phyloP scores from a whole-genome alignment of 1,140 invertebrate genomes.

The Macrotrachela quadricornifera region DNA sequence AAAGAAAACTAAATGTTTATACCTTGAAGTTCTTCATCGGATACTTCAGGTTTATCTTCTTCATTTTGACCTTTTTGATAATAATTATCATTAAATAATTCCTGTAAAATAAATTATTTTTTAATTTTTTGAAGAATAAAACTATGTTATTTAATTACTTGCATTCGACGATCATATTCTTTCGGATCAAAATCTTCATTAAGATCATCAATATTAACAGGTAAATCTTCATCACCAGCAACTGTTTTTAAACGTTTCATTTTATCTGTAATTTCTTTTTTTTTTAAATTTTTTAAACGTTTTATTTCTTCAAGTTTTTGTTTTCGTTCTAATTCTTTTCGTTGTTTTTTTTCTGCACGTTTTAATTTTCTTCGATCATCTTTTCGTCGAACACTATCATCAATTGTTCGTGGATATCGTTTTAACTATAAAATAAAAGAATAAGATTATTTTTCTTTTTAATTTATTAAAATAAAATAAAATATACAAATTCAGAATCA shows the following conservation, averaged over 20 bases:
- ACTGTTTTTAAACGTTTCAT: constrained; percentile 63
- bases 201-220: constrained; percentile 40
- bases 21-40: constrained; percentile 39
- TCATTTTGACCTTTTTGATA: constrained; percentile 32
- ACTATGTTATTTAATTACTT: constrained; percentile 14
- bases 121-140: neutral
- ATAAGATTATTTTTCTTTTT: neutral
- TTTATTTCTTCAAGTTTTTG: constrained; percentile 63
- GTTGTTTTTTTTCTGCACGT: constrained; percentile 45
- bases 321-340: constrained; percentile 55
- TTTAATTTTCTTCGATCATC: constrained; percentile 55
- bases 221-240: constrained; percentile 46
- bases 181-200: constrained; percentile 80
- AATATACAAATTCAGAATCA: constrained; percentile 69
- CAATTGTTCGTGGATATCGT: constrained; percentile 65
- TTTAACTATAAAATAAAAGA: constrained; percentile 41
- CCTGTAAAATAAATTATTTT: constrained; percentile 4
- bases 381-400: constrained; percentile 53
- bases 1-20: too few relatives aligned
- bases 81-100: constrained; percentile 9
- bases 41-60: constrained; percentile 51
- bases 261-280: constrained; percentile 70
- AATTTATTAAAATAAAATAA: constrained; percentile 35
- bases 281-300: constrained; percentile 58
- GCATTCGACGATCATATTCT: constrained; percentile 66